Conservation (phyloP, 2,888 invertebrate genomes). For the Torymus aiolomorphi region DNA sequence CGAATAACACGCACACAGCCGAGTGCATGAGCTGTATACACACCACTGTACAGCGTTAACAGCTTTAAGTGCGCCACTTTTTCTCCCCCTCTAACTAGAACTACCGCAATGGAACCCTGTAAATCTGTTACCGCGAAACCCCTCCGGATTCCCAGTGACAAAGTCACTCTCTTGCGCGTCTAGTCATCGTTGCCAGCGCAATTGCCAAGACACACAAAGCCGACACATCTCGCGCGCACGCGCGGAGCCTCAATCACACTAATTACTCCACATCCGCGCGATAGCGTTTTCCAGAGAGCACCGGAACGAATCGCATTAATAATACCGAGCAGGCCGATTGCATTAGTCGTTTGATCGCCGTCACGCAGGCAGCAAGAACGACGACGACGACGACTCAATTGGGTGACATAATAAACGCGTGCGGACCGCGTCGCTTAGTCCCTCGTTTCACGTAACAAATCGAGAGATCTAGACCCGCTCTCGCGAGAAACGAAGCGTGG, state of each 20-base stretch:
- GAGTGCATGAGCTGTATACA: too few relatives aligned
- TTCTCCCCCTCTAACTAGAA: too few relatives aligned
- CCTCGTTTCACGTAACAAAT: constrained; percentile 53
- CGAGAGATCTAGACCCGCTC: constrained; percentile 23
- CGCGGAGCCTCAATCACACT: too few relatives aligned
- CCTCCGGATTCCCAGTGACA: background rate
- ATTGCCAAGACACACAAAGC: too few relatives aligned
- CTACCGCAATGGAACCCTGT: background rate
- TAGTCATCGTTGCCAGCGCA: too few relatives aligned
- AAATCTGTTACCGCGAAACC: constrained; percentile 1
- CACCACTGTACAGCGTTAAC: too few relatives aligned
- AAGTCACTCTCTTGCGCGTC: too few relatives aligned
- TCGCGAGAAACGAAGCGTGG: constrained; percentile 2
- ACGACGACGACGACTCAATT: constrained; percentile 48
- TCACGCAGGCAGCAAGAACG: constrained; percentile 1
- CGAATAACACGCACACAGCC: too few relatives aligned
- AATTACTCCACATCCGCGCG: too few relatives aligned
- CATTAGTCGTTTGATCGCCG: constrained; percentile 51
- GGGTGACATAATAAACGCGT: constrained; percentile 53
- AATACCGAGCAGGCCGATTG: constrained; percentile 35
- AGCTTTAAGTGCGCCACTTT: too few relatives aligned
- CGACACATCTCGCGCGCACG: too few relatives aligned
- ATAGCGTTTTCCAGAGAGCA: too few relatives aligned
- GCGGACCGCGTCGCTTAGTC: constrained; percentile 42
- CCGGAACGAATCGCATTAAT: constrained; percentile 44